phyloP scores from a whole-genome alignment of 2,113 vertebrate genomes.

The Calyptommatus sinebrachiatus region DNA sequence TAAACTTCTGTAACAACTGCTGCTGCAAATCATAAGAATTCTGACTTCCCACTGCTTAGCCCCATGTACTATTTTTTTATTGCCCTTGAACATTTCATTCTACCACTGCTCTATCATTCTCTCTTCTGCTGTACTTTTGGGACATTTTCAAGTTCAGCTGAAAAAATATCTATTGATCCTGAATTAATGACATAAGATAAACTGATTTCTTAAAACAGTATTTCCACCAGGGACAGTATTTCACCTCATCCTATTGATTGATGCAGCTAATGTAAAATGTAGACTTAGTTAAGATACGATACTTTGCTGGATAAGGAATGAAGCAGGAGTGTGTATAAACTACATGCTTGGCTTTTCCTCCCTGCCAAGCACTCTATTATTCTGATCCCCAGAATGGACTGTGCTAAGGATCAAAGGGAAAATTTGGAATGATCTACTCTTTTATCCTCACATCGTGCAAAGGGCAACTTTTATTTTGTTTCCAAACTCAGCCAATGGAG shows the following conservation, averaged over 20 bases:
- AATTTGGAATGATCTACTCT: too few species aligned
- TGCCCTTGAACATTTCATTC: constrained; percentile 25
- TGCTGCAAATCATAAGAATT: constrained; percentile 24
- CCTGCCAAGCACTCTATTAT: too few species aligned
- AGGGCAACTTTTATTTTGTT: too few species aligned
- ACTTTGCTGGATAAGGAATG: not conserved
- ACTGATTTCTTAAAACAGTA: not conserved
- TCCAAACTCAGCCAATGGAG: too few species aligned
- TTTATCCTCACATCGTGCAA: too few species aligned
- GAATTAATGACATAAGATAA: not conserved
- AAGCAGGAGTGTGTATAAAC: not conserved
- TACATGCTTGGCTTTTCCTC: not conserved
- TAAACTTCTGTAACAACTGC: not conserved
- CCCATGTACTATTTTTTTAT: constrained; percentile 4
- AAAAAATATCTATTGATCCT: not conserved
- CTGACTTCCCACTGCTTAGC: not conserved
- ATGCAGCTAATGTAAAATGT: not conserved
- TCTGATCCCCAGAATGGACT: too few species aligned
- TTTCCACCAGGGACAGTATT: not conserved
- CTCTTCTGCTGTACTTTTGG: not conserved
- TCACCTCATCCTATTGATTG: not conserved
- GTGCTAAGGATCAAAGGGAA: too few species aligned
- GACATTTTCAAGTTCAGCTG: not conserved
- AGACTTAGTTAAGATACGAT: not conserved
- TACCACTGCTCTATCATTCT: constrained; percentile 4